Conservation (phyloP, 2,113 vertebrate genomes). For the Sphaerodactylus townsendi region DNA sequence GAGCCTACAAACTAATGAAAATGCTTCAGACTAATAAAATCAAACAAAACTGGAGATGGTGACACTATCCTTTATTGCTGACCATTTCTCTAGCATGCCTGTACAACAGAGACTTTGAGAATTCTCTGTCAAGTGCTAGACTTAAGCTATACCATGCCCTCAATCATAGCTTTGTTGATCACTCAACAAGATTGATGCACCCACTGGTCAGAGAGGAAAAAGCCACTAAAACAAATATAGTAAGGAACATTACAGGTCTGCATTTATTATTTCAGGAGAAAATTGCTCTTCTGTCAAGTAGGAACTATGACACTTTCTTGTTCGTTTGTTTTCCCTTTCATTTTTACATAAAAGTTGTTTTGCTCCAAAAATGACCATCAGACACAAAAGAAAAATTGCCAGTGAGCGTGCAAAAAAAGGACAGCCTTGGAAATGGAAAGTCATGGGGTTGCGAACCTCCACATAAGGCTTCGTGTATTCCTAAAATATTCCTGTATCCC, state of each 20-base stretch:
- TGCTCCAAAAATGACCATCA: neutral
- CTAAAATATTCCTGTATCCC: too few species aligned
- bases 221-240: neutral
- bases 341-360: fast-evolving
- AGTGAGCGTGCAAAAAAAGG: fast-evolving
- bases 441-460: too few species aligned
- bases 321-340: neutral
- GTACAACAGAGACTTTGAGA: neutral
- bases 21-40: neutral
- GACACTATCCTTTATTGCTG: neutral
- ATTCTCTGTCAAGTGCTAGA: neutral
- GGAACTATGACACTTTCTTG: neutral
- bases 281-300: constrained; percentile 9
- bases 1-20: neutral
- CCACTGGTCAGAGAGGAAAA: neutral
- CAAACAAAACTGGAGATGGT: neutral
- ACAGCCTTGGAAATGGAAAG: neutral
- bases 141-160: neutral
- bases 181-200: neutral
- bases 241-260: neutral
- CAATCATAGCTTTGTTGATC: neutral
- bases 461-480: too few species aligned
- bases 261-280: neutral
- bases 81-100: neutral
- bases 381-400: neutral